Evolutionary conservation across 2,888 invertebrate species (phyloP), one percentile per base, ranked within the genome.

Genomic region (Lissonota sp.): DNA sequence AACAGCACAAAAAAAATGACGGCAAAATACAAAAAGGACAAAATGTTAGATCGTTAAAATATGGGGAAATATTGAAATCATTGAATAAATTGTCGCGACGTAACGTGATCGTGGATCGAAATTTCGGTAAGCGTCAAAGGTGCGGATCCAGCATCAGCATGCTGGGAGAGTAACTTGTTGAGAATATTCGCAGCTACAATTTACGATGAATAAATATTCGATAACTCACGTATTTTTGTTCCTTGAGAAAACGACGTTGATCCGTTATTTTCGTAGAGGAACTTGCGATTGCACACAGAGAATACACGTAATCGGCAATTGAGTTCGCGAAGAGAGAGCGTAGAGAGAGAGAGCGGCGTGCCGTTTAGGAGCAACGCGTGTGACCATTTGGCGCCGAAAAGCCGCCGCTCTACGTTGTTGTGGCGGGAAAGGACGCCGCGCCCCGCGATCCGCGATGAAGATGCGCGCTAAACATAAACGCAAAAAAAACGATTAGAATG

Each of bases 301-400:
- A 10, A 4, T 53, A 57, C 39, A 53, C 39, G 40, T 5, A 46
- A 55, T 64, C 46, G 26, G 26, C 26, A 26, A 26, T 26, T 26
- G 46, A 44, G 64, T 49, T 40, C 8, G 55, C 7, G 40, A 26
- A 40, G 37, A 26, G 4, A 26, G 51, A 40, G 60, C 42, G n/a
- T 7, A 39, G 26, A 40, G 37, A 26, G 2, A 26, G 51, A 40
- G 60, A 51, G n/a, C 12, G 57, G 12, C 63, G 57, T 64, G 42
- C 63, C 42, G 74, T 40, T 49, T 51, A 12, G n/a, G 40, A 69
- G 26, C n/a, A 64, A 63, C 69, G 62, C 60, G 70, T 70, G 81
- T 69, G 42, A 69, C 49, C 69, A 76, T 80, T 80, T 80, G 80
- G 80, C 80, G 80, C 80, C 80, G 80, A 49, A 49, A 49, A 12